phyloP scores from a whole-genome alignment of 2,888 invertebrate species.

The Conops quadrifasciatus region DNA sequence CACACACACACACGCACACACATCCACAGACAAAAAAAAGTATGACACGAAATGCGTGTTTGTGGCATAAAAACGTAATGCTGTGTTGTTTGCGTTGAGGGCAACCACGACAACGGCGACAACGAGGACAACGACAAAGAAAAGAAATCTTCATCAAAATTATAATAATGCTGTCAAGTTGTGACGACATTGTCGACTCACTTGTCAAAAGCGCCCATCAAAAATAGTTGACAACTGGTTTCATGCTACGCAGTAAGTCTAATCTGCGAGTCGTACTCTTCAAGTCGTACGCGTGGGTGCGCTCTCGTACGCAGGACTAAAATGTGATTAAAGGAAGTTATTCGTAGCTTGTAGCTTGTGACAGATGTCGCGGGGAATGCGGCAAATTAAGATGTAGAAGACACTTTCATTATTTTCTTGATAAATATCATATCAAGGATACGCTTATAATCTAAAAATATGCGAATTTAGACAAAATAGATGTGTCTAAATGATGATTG shows the following conservation, averaged over 20 bases:
- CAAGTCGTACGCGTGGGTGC: not conserved
- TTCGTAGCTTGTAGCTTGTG: not conserved
- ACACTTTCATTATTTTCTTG: not conserved
- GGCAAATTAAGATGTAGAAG: not conserved
- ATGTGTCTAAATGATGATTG: too few relatives aligned
- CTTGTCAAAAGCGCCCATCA: conserved; percentile 64
- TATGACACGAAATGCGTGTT: conserved; percentile 25
- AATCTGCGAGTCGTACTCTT: not conserved
- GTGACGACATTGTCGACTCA: conserved; percentile 65
- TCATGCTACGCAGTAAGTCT: not conserved
- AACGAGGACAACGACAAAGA: conserved; percentile 13
- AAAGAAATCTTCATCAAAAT: conserved; percentile 39
- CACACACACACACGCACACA: not conserved
- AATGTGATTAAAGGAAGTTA: conserved; percentile 2
- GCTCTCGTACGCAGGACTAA: not conserved
- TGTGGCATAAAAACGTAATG: conserved; percentile 22
- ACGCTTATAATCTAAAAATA: not conserved
- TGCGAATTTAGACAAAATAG: conserved; percentile 43
- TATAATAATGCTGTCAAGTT: conserved; percentile 62
- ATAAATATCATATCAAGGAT: too few relatives aligned
- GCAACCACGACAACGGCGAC: conserved; percentile 8
- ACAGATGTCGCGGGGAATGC: too few relatives aligned
- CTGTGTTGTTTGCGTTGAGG: conserved; percentile 7
- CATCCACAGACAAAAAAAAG: conserved; percentile 10
- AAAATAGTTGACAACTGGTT: conserved; percentile 46